Percentiles rank a stretch among this genome's conserved stretches.
phyloP scores from a whole-genome alignment of 2,888 invertebrate genomes.

The Tipula confusa region DNA sequence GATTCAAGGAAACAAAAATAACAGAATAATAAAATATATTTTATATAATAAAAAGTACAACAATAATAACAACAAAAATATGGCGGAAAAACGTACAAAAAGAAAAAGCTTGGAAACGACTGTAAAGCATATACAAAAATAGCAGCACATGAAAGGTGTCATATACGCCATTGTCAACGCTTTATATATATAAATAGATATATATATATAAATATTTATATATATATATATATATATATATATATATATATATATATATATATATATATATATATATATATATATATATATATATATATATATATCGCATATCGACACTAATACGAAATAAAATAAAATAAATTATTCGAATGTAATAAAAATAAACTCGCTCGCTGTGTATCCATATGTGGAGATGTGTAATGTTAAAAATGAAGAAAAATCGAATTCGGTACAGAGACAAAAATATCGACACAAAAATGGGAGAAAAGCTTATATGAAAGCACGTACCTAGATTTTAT shows the following conservation, averaged over 20 bases:
- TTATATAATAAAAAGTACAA: background rate
- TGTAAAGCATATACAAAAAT: background rate
- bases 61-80: background rate
- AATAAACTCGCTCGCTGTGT: background rate
- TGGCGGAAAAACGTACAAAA: background rate
- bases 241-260: too few relatives aligned
- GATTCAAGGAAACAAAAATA: constrained; percentile 12
- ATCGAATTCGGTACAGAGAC: constrained; percentile 12
- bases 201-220: too few relatives aligned
- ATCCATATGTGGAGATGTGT: background rate
- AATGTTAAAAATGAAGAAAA: background rate
- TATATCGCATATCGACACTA: constrained; percentile 16
- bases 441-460: background rate
- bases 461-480: background rate
- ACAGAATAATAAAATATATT: constrained; percentile 6
- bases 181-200: too few relatives aligned
- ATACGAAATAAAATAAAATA: constrained; percentile 25
- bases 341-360: constrained; percentile 25
- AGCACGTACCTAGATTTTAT: constrained; percentile 12
- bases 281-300: too few relatives aligned
- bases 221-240: too few relatives aligned
- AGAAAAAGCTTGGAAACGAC: background rate
- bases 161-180: constrained; percentile 13
- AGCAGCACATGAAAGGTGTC: background rate
- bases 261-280: too few relatives aligned